Conservation (phyloP, 2,888 invertebrate species). For the Stenolophus ochropezus region DNA sequence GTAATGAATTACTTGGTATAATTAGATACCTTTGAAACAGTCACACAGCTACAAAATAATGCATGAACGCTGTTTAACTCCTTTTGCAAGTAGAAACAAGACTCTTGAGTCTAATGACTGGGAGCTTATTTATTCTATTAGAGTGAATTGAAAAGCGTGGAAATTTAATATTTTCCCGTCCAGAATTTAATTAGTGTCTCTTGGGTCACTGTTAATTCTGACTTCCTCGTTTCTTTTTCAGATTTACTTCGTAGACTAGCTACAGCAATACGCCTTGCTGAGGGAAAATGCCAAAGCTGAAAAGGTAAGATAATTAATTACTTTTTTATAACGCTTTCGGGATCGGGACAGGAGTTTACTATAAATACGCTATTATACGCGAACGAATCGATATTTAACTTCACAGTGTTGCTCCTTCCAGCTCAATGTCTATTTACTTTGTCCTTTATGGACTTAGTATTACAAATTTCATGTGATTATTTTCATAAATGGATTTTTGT, state of each 20-base stretch:
- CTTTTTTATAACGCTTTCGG: conserved; percentile 19
- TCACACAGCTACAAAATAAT: background rate
- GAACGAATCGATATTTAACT: background rate
- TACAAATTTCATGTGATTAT: background rate
- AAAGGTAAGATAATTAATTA: conserved; percentile 51
- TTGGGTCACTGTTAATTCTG: conserved; percentile 33
- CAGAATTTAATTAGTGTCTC: conserved; percentile 48
- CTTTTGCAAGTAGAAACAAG: background rate
- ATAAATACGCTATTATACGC: conserved; percentile 15
- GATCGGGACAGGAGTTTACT: conserved; percentile 7
- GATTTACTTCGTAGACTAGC: conserved; percentile 44
- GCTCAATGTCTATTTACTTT: background rate
- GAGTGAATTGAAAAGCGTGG: conserved; percentile 41
- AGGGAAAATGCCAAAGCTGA: conserved; percentile 49
- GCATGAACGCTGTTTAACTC: background rate
- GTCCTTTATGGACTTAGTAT: background rate
- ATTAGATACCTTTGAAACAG: background rate
- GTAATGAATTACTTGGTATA: background rate
- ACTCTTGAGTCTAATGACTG: background rate
- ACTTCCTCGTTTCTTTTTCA: conserved; percentile 45
- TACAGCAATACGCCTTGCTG: conserved; percentile 14
- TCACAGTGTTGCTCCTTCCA: background rate
- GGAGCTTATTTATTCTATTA: conserved; percentile 44
- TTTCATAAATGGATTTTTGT: background rate
- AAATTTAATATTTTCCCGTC: conserved; percentile 40